Evolutionary conservation across 2,113 vertebrate genomes (phyloP), one percentile per base, ranked within the genome.

Genomic region (Anseranas semipalmata): DNA sequence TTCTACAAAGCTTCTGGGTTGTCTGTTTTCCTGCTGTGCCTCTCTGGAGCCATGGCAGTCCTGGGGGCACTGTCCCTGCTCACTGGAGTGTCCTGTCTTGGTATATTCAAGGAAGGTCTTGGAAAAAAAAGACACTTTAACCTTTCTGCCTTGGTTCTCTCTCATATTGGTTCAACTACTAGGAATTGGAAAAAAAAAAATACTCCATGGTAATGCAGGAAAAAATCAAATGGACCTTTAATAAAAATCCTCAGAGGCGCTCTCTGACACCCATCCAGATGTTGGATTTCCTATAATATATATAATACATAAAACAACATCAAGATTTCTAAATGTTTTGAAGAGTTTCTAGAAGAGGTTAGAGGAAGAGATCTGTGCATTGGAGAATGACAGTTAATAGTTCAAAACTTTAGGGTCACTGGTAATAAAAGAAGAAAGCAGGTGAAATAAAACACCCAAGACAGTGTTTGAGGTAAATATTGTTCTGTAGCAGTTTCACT

Each of bases 11-110:
- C 60, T 62, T 25, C 35, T 39, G 24, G 60, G 25, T 37, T 39
- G 7, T 63, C 60, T 63, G 25, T 39, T 27, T 37, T 63, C 10
- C 62, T 63, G 25, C 58, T 60, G 20, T n/a, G n/a, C 17, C 62
- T 41, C 28, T 39, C 48, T 1, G 1, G 28, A 27, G 10, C 53
- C 0, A 0, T 24, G 52, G 24, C 32, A 1, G 1, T 67, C 53
- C 32, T 10, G 7, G 9, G 10, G 7, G 20, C 16, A 79, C 27
- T 2, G 0, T n/a, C 53, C 18, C n/a, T 53, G 39, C n/a, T 70
- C 20, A 10, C 9, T 63, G 72, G 15, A 86, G 13, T 21, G 13
- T 85, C 41, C 41, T 35, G 8, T 46, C 9, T 41, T 58, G 25
- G 5, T 95, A 15, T 52, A 43, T 35, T 77, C 46, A 62, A 35